A percentile compares a stretch with the other conserved stretches of the same genome.
phyloP scores from a whole-genome alignment of 2,113 vertebrate species.

The Plecturocebus donacophilus region DNA sequence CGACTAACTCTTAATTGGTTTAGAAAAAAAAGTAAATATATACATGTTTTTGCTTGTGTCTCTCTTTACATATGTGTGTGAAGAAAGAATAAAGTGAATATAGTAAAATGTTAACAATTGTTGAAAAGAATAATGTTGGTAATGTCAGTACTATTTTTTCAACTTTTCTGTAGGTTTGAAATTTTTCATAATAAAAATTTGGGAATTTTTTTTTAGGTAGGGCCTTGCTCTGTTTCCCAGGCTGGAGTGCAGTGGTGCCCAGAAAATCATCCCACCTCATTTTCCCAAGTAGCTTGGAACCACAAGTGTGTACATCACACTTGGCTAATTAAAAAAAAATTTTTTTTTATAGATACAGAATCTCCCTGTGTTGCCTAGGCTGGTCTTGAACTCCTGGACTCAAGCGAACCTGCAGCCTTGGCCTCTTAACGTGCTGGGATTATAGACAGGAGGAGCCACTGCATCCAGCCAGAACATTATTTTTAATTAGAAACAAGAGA shows the following conservation, averaged over 20 bases:
- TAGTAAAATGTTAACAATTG: not conserved
- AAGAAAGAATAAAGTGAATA: not conserved
- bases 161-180: not conserved
- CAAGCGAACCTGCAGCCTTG: not conserved
- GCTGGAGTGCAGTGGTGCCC: not conserved
- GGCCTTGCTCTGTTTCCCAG: not conserved
- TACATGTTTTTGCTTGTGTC: not conserved
- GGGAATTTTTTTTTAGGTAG: not conserved
- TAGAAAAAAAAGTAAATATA: not conserved
- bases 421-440: not conserved
- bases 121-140: not conserved
- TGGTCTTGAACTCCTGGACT: not conserved
- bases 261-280: not conserved
- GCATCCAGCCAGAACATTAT: not conserved
- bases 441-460: not conserved
- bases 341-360: not conserved
- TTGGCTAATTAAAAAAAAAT: not conserved
- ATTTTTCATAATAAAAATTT: conserved; percentile 24
- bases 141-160: not conserved
- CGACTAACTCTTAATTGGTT: not conserved
- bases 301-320: not conserved
- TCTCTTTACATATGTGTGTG: not conserved
- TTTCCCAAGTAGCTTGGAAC: not conserved
- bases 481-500: not conserved
- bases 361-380: not conserved